These are phyloP conservation scores for Megaustenia siamemsis DNA, from an alignment of 2,888 invertebrate species.

Conservation along the genomic window DNA sequence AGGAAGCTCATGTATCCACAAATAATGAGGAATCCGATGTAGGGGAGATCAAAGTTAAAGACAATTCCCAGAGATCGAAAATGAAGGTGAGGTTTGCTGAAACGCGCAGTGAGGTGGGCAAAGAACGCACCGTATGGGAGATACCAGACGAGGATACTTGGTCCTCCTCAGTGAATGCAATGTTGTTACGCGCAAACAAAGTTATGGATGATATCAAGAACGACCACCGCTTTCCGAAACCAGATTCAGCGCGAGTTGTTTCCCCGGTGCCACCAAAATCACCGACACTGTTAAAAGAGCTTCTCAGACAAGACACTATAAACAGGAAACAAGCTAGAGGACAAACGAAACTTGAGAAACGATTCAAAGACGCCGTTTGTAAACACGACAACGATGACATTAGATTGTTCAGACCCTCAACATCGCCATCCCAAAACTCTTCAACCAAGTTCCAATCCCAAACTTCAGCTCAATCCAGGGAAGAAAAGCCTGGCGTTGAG, in stretches of 20 bases:
- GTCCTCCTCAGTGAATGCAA: constrained; percentile 44
- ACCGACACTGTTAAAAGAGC: constrained; percentile 30
- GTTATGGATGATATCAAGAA: constrained; percentile 7
- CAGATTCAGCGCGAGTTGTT: constrained; percentile 39
- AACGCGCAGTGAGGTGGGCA: background rate
- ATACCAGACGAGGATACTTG: constrained; percentile 45
- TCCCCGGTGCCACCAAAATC: constrained; percentile 28
- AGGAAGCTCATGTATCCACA: background rate
- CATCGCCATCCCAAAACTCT: background rate
- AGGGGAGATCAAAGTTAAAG: background rate
- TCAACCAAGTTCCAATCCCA: no score
- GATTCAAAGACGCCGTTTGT: background rate
- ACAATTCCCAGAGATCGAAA: background rate
- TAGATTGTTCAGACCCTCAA: background rate
- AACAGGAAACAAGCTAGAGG: constrained; percentile 19
- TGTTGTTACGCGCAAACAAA: constrained; percentile 37
- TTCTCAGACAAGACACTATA: constrained; percentile 37
- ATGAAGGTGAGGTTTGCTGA: constrained; percentile 27
- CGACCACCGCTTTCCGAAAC: constrained; percentile 37
- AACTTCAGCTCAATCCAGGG: background rate
- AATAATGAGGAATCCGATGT: background rate
- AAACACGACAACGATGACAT: background rate
- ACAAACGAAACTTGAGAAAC: background rate
- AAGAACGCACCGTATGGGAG: background rate
- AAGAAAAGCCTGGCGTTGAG: background rate